phyloP scores from a whole-genome alignment of 2,888 invertebrate species.

The Euplexia lucipara region DNA sequence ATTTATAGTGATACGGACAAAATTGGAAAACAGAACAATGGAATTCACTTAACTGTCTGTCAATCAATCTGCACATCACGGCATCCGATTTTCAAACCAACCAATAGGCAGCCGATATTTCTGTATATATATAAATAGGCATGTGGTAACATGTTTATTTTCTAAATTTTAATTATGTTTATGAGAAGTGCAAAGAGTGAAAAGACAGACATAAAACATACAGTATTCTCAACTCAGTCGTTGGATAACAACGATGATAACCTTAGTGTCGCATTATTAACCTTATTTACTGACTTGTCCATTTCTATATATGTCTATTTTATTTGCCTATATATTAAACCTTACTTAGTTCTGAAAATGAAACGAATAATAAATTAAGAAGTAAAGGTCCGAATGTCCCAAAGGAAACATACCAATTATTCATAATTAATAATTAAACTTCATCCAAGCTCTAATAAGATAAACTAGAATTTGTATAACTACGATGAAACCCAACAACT shows the following conservation, averaged over 20 bases:
- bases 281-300: too few relatives aligned
- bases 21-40: constrained; percentile 33
- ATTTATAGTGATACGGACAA: constrained; percentile 10
- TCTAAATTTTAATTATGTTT: too few relatives aligned
- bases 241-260: too few relatives aligned
- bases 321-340: too few relatives aligned
- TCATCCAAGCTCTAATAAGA: constrained; percentile 4
- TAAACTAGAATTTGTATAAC: constrained; percentile 11
- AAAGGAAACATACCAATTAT: constrained; percentile 7
- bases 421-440: constrained; percentile 26
- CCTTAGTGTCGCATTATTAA: too few relatives aligned
- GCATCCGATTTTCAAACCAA: background rate
- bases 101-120: constrained; percentile 8
- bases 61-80: constrained; percentile 33
- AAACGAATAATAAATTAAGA: constrained; percentile 20
- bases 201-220: too few relatives aligned
- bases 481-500: constrained; percentile 16
- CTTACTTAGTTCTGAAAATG: constrained; percentile 15
- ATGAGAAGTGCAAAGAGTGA: too few relatives aligned
- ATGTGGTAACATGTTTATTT: too few relatives aligned
- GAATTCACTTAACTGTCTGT: constrained; percentile 41
- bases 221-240: too few relatives aligned
- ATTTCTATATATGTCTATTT: too few relatives aligned
- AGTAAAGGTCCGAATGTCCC: constrained; percentile 8
- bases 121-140: background rate